Evolutionary conservation across 1,140 invertebrate genomes (phyloP).

Genomic region (Elysia chlorotica): DNA sequence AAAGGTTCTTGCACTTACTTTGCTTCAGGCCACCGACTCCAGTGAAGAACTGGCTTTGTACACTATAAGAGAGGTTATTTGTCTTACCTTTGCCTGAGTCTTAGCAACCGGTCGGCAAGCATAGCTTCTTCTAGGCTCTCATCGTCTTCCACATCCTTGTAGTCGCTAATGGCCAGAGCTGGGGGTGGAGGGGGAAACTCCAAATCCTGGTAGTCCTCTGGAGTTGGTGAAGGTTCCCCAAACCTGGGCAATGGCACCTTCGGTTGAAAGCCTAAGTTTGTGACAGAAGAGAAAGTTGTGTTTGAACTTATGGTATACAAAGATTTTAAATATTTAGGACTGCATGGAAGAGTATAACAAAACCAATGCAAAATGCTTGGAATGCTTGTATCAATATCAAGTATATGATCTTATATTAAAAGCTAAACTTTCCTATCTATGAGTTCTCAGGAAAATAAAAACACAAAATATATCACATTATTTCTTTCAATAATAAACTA

Average conservation of each 20-base stretch:
- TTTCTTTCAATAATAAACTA: background rate
- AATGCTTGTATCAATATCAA: too few relatives aligned
- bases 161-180: background rate
- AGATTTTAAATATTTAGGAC: too few relatives aligned
- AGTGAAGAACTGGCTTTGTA: too few relatives aligned
- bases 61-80: too few relatives aligned
- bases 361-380: too few relatives aligned
- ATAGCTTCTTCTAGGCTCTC: background rate
- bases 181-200: background rate
- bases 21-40: too few relatives aligned
- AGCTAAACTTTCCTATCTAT: background rate
- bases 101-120: constrained; percentile 3
- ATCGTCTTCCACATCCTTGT: background rate
- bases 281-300: too few relatives aligned
- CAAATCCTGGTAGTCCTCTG: background rate
- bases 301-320: too few relatives aligned
- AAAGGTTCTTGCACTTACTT: too few relatives aligned
- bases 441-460: background rate
- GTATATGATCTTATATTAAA: too few relatives aligned
- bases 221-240: constrained; percentile 3
- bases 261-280: constrained; percentile 19
- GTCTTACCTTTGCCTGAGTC: constrained; percentile 13
- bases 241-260: constrained; percentile 17
- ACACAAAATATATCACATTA: background rate
- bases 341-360: too few relatives aligned